A percentile compares a stretch with the other conserved stretches of the same genome.
Evolutionary conservation across 2,888 invertebrate genomes (phyloP).

Genomic region (Drosophila multiciliata): DNA sequence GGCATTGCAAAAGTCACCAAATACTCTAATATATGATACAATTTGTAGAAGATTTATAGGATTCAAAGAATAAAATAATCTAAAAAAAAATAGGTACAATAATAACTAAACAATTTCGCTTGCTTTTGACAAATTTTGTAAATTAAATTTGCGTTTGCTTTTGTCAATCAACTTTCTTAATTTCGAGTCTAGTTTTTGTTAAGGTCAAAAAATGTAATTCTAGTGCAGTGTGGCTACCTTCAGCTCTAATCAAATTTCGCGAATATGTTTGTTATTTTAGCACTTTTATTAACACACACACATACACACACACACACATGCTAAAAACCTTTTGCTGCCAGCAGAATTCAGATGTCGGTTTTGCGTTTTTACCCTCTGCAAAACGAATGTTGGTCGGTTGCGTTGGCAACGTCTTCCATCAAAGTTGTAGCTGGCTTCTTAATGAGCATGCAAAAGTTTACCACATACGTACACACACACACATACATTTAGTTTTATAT

Average conservation of each 20-base stretch:
- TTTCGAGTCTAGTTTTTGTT: constrained; percentile 1
- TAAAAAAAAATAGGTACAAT: too few relatives aligned
- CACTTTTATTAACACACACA: constrained; percentile 37
- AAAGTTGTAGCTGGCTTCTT: constrained; percentile 64
- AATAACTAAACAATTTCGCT: background rate
- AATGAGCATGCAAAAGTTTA: constrained; percentile 77
- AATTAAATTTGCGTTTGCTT: background rate
- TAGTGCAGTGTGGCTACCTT: constrained; percentile 28
- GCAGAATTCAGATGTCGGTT: constrained; percentile 37
- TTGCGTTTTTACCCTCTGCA: constrained; percentile 44
- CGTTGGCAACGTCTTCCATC: constrained; percentile 52
- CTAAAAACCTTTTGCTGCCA: constrained; percentile 64
- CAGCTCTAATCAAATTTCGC: constrained; percentile 34
- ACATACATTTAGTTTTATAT: background rate
- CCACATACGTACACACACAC: constrained; percentile 24
- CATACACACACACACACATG: constrained; percentile 2
- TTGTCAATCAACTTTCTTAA: background rate
- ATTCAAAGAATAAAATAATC: background rate
- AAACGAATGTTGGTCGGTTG: constrained; percentile 31
- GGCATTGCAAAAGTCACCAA: background rate
- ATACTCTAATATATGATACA: background rate
- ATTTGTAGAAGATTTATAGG: too few relatives aligned
- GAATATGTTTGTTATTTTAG: constrained; percentile 61
- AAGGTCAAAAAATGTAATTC: constrained; percentile 20
- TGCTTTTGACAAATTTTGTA: background rate